Conservation (phyloP, 2,888 invertebrate genomes). For the Dascillus cervinus region DNA sequence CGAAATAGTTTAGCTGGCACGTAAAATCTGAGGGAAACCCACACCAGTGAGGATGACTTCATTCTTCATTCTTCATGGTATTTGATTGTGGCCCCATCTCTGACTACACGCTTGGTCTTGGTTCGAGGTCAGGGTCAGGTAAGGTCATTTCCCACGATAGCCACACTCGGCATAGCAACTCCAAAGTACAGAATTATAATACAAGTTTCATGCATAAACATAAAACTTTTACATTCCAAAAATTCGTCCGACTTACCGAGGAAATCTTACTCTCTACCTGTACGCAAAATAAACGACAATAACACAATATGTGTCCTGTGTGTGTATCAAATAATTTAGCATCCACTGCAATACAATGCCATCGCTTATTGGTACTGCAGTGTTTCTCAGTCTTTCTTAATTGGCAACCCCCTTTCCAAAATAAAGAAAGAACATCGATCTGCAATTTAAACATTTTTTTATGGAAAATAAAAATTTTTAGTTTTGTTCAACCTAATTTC, state of each 20-base stretch:
- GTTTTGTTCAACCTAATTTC: too few relatives aligned
- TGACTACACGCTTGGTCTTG: conserved; percentile 23
- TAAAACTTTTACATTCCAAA: conserved; percentile 19
- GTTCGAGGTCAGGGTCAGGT: conserved; percentile 45
- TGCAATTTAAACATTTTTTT: too few relatives aligned
- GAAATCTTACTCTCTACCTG: neutral
- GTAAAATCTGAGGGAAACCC: conserved; percentile 9
- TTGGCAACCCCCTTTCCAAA: too few relatives aligned
- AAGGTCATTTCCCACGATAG: conserved; percentile 47
- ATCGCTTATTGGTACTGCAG: too few relatives aligned
- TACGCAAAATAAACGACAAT: neutral
- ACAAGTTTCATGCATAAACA: conserved; percentile 28
- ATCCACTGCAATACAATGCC: too few relatives aligned
- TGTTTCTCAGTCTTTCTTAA: too few relatives aligned
- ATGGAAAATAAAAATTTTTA: too few relatives aligned
- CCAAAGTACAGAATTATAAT: conserved; percentile 39
- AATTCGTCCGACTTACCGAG: conserved; percentile 5
- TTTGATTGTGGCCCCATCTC: conserved; percentile 29
- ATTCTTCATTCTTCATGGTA: conserved; percentile 26
- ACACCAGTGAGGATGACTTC: conserved; percentile 17
- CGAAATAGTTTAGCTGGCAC: too few relatives aligned
- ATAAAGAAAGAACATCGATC: too few relatives aligned
- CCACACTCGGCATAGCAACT: conserved; percentile 41
- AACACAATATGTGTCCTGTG: neutral
- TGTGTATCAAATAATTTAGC: too few relatives aligned